Conservation (phyloP, 2,797 vertebrate species). For the Channallabes apus region DNA sequence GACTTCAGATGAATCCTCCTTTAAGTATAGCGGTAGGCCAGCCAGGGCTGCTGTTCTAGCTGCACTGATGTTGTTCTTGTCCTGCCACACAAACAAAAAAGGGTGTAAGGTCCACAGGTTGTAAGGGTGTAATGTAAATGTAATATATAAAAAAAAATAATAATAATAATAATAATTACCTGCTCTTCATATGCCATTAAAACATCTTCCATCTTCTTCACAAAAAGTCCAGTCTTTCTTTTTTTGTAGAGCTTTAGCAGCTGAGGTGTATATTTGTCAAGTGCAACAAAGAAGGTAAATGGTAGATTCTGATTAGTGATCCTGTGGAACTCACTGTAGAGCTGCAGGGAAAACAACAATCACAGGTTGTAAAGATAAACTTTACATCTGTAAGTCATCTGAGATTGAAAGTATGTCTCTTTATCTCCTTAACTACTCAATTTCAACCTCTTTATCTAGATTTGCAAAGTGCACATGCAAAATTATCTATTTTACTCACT, state of each 20-base stretch:
- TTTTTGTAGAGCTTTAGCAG: conserved; percentile 48
- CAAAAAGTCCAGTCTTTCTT: conserved; percentile 39
- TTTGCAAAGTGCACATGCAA: too few species aligned
- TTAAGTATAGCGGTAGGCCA: conserved; percentile 38
- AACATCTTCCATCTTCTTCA: conserved; percentile 36
- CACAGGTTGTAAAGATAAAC: too few species aligned
- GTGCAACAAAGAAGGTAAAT: conserved; percentile 33
- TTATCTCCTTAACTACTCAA: too few species aligned
- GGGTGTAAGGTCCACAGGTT: background rate
- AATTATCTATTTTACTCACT: too few species aligned
- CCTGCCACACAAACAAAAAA: background rate
- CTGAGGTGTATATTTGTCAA: conserved; percentile 42
- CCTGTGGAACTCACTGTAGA: conserved; percentile 49
- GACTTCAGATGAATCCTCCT: conserved; percentile 47
- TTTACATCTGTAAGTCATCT: background rate
- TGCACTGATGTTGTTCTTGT: background rate
- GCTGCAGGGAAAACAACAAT: conserved; percentile 45
- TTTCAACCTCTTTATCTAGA: too few species aligned
- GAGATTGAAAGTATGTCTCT: too few species aligned
- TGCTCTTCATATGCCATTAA: conserved; percentile 45
- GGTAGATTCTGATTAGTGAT: conserved; percentile 41
- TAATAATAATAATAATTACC: too few species aligned
- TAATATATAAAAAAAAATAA: background rate
- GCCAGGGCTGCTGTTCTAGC: conserved; percentile 46
- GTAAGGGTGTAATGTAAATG: too few species aligned